Conservation (phyloP, 2,797 vertebrate species). For the Glyptemys insculpta region DNA sequence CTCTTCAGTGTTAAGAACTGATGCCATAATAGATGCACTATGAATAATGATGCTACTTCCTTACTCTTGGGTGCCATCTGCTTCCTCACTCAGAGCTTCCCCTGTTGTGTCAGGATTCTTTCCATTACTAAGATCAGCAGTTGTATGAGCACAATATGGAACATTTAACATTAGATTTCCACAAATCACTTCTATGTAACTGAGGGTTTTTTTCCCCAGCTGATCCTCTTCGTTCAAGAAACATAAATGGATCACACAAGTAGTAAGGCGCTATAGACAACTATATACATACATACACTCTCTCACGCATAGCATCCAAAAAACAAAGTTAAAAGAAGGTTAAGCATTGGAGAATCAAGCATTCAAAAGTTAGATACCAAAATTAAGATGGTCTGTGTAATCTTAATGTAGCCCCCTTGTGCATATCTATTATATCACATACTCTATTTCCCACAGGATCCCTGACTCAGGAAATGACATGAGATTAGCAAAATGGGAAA, state of each 20-base stretch:
- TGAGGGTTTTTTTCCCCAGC: not conserved
- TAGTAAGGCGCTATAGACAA: not conserved
- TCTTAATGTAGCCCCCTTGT: not conserved
- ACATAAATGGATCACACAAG: not conserved
- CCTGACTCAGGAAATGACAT: not conserved
- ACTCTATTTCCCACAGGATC: fast-evolving
- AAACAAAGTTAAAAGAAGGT: not conserved
- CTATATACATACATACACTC: no score
- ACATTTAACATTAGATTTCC: not conserved
- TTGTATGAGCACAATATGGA: conserved; percentile 5
- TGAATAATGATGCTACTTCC: conserved; percentile 18
- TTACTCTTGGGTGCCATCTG: not conserved
- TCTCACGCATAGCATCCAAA: not conserved
- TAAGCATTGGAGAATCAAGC: not conserved
- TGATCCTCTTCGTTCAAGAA: not conserved
- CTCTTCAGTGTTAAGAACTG: not conserved
- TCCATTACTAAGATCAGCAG: not conserved
- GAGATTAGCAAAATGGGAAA: no score
- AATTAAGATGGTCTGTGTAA: not conserved
- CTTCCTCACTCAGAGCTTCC: fast-evolving
- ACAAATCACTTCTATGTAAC: not conserved
- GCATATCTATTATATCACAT: fast-evolving
- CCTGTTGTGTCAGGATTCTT: fast-evolving
- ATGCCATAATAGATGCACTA: fast-evolving
- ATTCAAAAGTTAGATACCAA: fast-evolving